phyloP scores from a whole-genome alignment of 53 echinoderm and acorn worm genomes.

The Stichopus horrens region DNA sequence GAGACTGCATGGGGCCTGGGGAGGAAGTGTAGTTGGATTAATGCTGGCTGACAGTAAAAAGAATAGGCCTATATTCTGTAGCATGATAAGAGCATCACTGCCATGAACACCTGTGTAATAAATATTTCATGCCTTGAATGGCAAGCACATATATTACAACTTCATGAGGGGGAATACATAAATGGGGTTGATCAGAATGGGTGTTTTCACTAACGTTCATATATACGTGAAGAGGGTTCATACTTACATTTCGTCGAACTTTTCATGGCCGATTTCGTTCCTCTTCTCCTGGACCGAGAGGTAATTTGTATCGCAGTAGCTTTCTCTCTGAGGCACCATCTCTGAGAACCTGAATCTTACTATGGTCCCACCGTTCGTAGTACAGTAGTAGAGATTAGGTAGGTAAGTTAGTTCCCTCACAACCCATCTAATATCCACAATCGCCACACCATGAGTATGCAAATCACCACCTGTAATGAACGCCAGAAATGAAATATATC shows the following conservation, averaged over 20 bases:
- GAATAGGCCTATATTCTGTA: too few relatives aligned
- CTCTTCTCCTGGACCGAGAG: slow-evolving; percentile 24
- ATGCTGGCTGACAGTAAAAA: too few relatives aligned
- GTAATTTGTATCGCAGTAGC: slow-evolving; percentile 36
- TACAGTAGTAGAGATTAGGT: slow-evolving; percentile 73
- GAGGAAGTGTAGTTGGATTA: too few relatives aligned
- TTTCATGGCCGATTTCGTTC: slow-evolving; percentile 14
- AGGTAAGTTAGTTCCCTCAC: slow-evolving; percentile 64
- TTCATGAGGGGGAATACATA: too few relatives aligned
- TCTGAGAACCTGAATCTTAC: slow-evolving; percentile 69
- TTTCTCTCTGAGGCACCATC: slow-evolving; percentile 24
- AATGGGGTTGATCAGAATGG: too few relatives aligned
- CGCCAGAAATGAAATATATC: too few relatives aligned
- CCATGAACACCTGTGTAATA: too few relatives aligned
- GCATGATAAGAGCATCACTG: too few relatives aligned
- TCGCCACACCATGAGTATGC: slow-evolving; percentile 71
- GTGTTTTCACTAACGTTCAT: too few relatives aligned
- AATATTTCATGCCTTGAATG: too few relatives aligned
- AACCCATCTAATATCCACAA: slow-evolving; percentile 68
- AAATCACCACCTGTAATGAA: slow-evolving; percentile 65
- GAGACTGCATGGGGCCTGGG: too few relatives aligned
- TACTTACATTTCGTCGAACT: slow-evolving; percentile 26
- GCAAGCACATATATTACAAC: too few relatives aligned
- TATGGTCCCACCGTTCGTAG: not conserved
- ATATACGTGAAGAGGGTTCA: not conserved